Evolutionary conservation across 2,888 invertebrate species (phyloP).

Genomic region (Dermolepida albohirtum): DNA sequence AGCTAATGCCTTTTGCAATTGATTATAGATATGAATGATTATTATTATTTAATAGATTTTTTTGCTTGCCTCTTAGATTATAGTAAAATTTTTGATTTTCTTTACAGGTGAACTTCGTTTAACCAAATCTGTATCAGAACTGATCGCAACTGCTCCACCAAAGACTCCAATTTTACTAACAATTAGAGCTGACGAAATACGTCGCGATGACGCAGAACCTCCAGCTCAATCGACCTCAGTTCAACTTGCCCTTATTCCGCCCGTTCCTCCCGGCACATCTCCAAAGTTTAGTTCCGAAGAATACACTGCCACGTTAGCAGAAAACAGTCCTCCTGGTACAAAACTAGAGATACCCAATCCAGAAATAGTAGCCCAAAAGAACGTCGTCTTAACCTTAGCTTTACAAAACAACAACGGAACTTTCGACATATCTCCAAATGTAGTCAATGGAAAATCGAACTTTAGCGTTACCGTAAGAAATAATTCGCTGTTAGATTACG

Average conservation of each 20-base stretch:
- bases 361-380: conserved; percentile 59
- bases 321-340: conserved; percentile 86
- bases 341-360: conserved; percentile 67
- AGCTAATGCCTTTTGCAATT: too few relatives aligned
- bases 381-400: conserved; percentile 82
- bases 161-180: conserved; percentile 86
- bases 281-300: conserved; percentile 64
- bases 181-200: conserved; percentile 88
- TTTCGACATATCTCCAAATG: conserved; percentile 88
- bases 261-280: conserved; percentile 57
- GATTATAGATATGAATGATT: too few relatives aligned
- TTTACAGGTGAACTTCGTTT: conserved; percentile 77
- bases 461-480: conserved; percentile 88
- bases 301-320: conserved; percentile 81
- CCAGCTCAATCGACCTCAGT: conserved; percentile 85
- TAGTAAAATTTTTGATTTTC: conserved; percentile 40
- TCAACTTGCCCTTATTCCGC: conserved; percentile 81
- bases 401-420: conserved; percentile 86
- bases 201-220: conserved; percentile 73
- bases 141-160: conserved; percentile 83
- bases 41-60: conserved; percentile 6
- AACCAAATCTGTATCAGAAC: conserved; percentile 80
- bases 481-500: conserved; percentile 86
- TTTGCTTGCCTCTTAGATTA: not conserved
- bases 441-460: conserved; percentile 81